Evolutionary conservation across 2,888 invertebrate genomes (phyloP).

Genomic region (Dione juno): DNA sequence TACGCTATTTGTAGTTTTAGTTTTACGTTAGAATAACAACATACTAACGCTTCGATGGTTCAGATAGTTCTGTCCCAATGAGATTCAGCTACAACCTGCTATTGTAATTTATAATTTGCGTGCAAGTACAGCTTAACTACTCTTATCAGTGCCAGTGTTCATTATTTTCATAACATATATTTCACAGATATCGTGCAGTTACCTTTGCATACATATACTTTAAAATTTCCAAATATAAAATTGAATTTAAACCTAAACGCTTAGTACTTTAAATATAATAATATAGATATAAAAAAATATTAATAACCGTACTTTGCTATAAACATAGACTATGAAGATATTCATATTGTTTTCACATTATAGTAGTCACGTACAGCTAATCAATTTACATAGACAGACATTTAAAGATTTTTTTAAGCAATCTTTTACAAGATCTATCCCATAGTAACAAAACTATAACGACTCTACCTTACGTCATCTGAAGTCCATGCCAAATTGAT

Average conservation of each 20-base stretch:
- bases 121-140: conserved; percentile 9
- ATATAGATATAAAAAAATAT: background rate
- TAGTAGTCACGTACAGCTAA: conserved; percentile 31
- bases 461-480: conserved; percentile 62
- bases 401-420: conserved; percentile 28
- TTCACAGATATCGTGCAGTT: background rate
- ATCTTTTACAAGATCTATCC: conserved; percentile 28
- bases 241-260: too few relatives aligned
- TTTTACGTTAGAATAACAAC: conserved; percentile 2
- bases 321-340: background rate
- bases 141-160: conserved; percentile 8
- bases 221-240: too few relatives aligned
- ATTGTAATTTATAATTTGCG: conserved; percentile 20
- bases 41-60: conserved; percentile 58
- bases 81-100: conserved; percentile 38
- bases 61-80: conserved; percentile 51
- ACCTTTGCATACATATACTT: background rate
- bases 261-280: background rate
- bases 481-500: conserved; percentile 64
- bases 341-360: background rate
- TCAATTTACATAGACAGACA: conserved; percentile 25
- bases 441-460: conserved; percentile 38
- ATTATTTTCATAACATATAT: conserved; percentile 12
- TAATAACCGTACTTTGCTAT: background rate
- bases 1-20: background rate